Percentiles rank a stretch among this genome's conserved stretches.
Conservation (phyloP, 2,888 invertebrate species). For the Stegana nigrithorax region DNA sequence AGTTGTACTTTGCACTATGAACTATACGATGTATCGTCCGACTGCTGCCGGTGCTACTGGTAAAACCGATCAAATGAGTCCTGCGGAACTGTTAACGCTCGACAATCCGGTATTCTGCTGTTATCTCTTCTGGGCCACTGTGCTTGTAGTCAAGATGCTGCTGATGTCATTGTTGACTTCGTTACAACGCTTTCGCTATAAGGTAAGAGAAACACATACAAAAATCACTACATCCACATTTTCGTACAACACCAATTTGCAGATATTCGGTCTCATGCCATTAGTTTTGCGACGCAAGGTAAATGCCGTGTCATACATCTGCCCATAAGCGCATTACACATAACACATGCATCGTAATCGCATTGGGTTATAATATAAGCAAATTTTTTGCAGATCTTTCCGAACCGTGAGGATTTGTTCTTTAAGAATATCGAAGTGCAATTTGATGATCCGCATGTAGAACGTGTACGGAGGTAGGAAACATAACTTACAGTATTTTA, state of each 20-base stretch:
- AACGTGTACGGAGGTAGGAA: slow-evolving; percentile 68
- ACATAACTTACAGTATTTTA: background rate
- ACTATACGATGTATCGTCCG: no score
- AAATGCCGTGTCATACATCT: slow-evolving; percentile 24
- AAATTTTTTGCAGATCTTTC: slow-evolving; percentile 70
- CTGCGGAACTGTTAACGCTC: slow-evolving; percentile 44
- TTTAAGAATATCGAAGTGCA: slow-evolving; percentile 63
- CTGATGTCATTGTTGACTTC: slow-evolving; percentile 68
- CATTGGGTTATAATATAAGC: background rate
- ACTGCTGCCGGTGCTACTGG: no score
- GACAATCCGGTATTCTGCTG: slow-evolving; percentile 67
- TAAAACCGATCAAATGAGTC: no score
- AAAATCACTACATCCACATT: background rate
- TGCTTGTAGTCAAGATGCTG: slow-evolving; percentile 68
- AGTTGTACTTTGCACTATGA: background rate
- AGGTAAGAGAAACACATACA: slow-evolving; percentile 51
- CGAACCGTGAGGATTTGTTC: slow-evolving; percentile 71
- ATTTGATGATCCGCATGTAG: slow-evolving; percentile 69
- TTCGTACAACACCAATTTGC: slow-evolving; percentile 34
- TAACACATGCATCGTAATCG: slow-evolving; percentile 8
- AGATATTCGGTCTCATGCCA: slow-evolving; percentile 53
- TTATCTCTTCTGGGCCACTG: slow-evolving; percentile 66
- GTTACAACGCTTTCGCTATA: slow-evolving; percentile 65
- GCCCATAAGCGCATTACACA: background rate
- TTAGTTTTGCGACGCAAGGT: slow-evolving; percentile 49